Evolutionary conservation across 2,888 invertebrate species (phyloP).

Genomic region (Conus canariensis): DNA sequence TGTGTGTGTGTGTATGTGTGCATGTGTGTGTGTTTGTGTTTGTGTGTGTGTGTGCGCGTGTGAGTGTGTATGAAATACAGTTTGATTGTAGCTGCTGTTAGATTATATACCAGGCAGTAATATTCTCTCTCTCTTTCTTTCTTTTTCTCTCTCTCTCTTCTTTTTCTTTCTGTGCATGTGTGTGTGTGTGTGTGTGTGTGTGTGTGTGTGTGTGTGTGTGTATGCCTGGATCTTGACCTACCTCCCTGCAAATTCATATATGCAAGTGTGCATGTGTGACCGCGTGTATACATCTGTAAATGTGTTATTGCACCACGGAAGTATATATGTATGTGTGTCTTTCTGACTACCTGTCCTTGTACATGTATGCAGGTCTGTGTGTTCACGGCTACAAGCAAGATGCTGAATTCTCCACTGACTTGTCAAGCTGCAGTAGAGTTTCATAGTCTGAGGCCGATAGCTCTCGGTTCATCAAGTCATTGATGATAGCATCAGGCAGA

Average conservation of each 20-base stretch:
- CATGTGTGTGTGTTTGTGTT: too few relatives aligned
- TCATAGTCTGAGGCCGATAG: conserved; percentile 77
- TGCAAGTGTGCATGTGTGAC: neutral
- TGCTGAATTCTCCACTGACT: conserved; percentile 58
- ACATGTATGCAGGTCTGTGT: neutral
- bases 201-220: neutral
- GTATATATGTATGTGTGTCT: too few relatives aligned
- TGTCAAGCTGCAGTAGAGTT: conserved; percentile 76
- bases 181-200: neutral
- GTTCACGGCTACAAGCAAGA: neutral
- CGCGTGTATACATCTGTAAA: neutral
- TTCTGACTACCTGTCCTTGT: too few relatives aligned
- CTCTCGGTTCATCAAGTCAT: conserved; percentile 74
- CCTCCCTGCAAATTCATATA: too few relatives aligned
- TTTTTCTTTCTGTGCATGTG: neutral
- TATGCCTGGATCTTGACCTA: neutral
- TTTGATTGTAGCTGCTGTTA: too few relatives aligned
- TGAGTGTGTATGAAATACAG: too few relatives aligned
- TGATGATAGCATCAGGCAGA: conserved; percentile 73
- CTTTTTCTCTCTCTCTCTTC: too few relatives aligned
- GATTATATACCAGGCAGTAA: too few relatives aligned
- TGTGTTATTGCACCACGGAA: too few relatives aligned
- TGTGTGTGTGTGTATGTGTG: too few relatives aligned
- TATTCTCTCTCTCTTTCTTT: too few relatives aligned
- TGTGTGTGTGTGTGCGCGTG: too few relatives aligned